These are phyloP conservation scores for Diaphora mendica DNA, from an alignment of 2,888 invertebrate genomes.

Conservation along the genomic window DNA sequence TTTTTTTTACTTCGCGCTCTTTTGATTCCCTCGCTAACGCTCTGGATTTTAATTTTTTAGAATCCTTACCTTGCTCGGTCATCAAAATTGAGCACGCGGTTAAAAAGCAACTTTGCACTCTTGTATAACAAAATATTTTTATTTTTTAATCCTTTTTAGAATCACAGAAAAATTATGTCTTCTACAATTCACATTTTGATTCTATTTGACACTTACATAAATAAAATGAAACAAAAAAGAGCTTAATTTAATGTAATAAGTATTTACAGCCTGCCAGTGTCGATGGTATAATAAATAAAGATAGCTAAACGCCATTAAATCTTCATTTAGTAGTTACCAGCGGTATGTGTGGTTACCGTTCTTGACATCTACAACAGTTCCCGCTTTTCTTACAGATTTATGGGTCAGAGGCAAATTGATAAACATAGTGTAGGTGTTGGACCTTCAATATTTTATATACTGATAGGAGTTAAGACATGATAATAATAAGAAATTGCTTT, in stretches of 20 bases:
- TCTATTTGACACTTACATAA: conserved; percentile 10
- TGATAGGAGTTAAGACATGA: background rate
- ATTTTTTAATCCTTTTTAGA: background rate
- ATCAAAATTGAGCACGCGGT: too few species aligned
- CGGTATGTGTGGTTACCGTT: conserved; percentile 21
- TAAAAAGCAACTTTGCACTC: too few species aligned
- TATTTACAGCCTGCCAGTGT: conserved; percentile 41
- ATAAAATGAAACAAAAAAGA: conserved; percentile 17
- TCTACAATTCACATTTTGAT: background rate
- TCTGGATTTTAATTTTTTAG: too few species aligned
- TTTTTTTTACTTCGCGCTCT: too few species aligned
- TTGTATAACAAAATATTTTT: background rate
- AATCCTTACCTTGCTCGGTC: too few species aligned
- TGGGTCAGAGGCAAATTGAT: conserved; percentile 27
- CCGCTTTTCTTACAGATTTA: conserved; percentile 47
- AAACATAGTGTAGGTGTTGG: conserved; percentile 1
- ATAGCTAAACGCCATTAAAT: conserved; percentile 50
- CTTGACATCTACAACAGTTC: conserved; percentile 38
- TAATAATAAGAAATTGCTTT: background rate
- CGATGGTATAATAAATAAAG: conserved; percentile 49
- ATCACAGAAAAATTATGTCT: background rate
- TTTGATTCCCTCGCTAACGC: too few species aligned
- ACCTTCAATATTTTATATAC: conserved; percentile 4
- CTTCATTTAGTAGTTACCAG: conserved; percentile 47
- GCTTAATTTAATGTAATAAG: conserved; percentile 42